Evolutionary conservation across 2,888 invertebrate genomes (phyloP), one percentile per base, ranked within the genome.

Genomic region (Megastigmus dorsalis): DNA sequence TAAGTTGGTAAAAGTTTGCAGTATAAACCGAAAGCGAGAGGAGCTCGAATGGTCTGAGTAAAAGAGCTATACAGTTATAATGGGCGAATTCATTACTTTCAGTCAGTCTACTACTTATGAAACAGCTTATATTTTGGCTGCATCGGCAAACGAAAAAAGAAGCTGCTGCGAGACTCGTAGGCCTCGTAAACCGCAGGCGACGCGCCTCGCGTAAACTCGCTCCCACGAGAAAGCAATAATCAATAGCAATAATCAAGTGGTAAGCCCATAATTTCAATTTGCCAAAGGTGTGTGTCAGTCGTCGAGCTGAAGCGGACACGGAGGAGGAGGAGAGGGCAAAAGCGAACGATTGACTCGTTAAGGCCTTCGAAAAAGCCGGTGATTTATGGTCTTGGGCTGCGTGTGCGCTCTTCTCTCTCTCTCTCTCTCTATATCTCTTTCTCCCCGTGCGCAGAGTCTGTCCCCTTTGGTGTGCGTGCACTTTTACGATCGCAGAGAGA

Each of bases 331-430:
- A n/a, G n/a, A n/a, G n/a, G n/a, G n/a, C n/a, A n/a, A n/a, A n/a
- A n/a, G n/a, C n/a, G n/a, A n/a, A n/a, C n/a, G n/a, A 69, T 72
- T 73, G 73, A 70, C 76, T 75, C 72, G 76, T 70, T 65, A 41
- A 48, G 33, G 70, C 52, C n/a, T 62, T 63, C 48, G 68, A 69
- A 57, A 74, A 65, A 62, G 36, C 54, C 38, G 45, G 36, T 74
- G 73, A 74, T 74, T 74, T 74, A 74, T 30, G 26, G 48, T 33
- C 28, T n/a, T n/a, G 38, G 2, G 20, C 36, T 55, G 5, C n/a
- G 15, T 33, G 6, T 45, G 2, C 45, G 3, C 18, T 18, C 5
- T 2, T 36, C 20, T 7, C 60, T 36, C 36, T 18, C 20, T 23
- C 50, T n/a, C n/a, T n/a, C n/a, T n/a, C n/a, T n/a, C n/a, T n/a